A percentile compares a stretch with the other conserved stretches of the same genome.
Conservation (phyloP, 2,797 vertebrate genomes). For the Amblyraja radiata region DNA sequence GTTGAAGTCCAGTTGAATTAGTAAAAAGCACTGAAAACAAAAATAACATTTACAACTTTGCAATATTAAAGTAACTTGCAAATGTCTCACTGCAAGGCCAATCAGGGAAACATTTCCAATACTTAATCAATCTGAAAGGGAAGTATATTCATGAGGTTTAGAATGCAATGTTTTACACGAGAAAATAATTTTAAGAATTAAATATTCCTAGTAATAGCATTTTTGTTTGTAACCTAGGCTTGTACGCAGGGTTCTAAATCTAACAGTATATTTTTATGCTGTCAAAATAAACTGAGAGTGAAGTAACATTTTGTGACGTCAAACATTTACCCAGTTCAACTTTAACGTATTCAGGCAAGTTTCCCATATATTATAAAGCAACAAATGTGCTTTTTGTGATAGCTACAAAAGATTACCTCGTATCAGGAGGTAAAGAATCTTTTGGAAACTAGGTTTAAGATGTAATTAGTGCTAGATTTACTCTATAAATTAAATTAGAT, state of each 20-base stretch:
- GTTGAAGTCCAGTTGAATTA: slow-evolving; percentile 65
- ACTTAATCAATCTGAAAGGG: slow-evolving; percentile 59
- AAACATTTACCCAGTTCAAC: background rate
- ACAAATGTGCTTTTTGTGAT: background rate
- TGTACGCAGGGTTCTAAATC: background rate
- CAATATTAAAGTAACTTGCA: background rate
- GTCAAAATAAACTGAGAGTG: background rate
- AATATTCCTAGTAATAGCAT: background rate
- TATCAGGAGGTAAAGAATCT: background rate
- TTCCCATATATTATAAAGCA: background rate
- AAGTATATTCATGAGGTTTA: slow-evolving; percentile 48
- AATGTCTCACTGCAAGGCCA: slow-evolving; percentile 24
- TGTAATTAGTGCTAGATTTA: background rate
- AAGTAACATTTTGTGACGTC: background rate
- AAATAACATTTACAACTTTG: background rate
- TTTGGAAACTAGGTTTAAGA: background rate
- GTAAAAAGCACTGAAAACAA: slow-evolving; percentile 42
- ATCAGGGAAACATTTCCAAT: slow-evolving; percentile 56
- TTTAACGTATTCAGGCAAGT: slow-evolving; percentile 8
- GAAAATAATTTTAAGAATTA: slow-evolving; percentile 12
- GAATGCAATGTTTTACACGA: background rate
- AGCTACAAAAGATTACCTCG: background rate
- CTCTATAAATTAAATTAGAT: background rate
- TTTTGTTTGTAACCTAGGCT: background rate
- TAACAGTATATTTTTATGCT: background rate